Percentiles rank a stretch among this genome's conserved stretches.
These are phyloP conservation scores for Fragum whitleyi DNA, from an alignment of 2,888 invertebrate species.

Conservation along the genomic window DNA sequence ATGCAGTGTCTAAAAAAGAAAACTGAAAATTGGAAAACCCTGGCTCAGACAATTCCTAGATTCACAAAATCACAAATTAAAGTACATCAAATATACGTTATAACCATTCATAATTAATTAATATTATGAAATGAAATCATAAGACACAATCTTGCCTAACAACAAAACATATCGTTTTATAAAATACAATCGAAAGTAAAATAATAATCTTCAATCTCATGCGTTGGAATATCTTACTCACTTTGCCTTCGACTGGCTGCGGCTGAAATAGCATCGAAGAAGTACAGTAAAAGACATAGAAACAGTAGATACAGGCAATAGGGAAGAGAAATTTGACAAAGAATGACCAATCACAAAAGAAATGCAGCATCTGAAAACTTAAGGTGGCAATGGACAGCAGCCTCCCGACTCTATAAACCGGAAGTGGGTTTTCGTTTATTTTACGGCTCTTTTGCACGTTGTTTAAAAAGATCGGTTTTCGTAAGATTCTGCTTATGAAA, in stretches of 20 bases:
- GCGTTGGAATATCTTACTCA: neutral
- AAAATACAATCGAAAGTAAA: neutral
- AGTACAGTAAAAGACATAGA: conserved; percentile 1
- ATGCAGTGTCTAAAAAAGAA: no score
- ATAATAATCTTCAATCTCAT: neutral
- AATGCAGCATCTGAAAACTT: no score
- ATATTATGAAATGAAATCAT: neutral
- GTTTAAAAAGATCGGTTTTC: no score
- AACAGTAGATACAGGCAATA: neutral
- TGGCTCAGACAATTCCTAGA: neutral
- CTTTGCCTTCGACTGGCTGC: neutral
- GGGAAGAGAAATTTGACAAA: neutral
- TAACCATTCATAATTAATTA: neutral
- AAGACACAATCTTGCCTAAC: neutral
- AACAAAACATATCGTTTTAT: neutral
- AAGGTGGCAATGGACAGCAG: no score
- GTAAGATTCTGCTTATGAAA: no score
- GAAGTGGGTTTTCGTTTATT: no score
- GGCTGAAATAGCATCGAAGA: neutral
- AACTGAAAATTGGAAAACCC: neutral
- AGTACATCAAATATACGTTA: conserved; percentile 1
- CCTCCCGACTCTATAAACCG: no score
- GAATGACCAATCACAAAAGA: no score
- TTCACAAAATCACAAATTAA: neutral
- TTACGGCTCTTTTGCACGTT: no score